Percentiles rank a stretch among this genome's conserved stretches.
These are phyloP conservation scores for Brenthis daphne DNA, from an alignment of 2,888 invertebrate genomes.

Conservation along the genomic window DNA sequence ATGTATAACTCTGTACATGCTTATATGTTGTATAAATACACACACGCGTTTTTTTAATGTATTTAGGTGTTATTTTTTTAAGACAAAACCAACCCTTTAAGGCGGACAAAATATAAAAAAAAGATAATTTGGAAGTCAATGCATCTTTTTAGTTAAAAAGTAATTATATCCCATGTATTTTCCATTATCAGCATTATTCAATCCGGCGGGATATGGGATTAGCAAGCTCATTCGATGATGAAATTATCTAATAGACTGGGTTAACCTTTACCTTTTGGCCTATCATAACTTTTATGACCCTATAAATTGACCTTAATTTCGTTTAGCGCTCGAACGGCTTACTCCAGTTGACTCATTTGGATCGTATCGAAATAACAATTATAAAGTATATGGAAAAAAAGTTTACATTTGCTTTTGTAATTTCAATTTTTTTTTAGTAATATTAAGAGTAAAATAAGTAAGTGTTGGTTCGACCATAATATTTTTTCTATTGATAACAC, in stretches of 20 bases:
- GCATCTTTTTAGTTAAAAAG: no score
- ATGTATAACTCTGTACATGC: no score
- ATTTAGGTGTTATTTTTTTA: no score
- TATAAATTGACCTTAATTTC: conserved; percentile 63
- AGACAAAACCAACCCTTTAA: no score
- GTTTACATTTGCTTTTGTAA: neutral
- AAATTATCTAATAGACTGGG: conserved; percentile 36
- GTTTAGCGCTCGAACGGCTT: conserved; percentile 41
- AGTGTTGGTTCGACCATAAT: no score
- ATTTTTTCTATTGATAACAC: no score
- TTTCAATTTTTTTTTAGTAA: no score
- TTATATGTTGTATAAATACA: no score
- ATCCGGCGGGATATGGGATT: conserved; percentile 2
- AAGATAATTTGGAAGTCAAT: no score
- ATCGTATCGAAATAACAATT: conserved; percentile 6
- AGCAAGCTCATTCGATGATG: conserved; percentile 22
- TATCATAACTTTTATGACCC: conserved; percentile 52
- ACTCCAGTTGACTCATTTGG: conserved; percentile 16
- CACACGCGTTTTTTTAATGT: no score
- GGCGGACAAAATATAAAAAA: no score
- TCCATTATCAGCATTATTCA: neutral
- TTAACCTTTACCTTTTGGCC: conserved; percentile 57
- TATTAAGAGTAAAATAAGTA: no score
- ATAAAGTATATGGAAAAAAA: neutral
- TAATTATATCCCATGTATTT: neutral